Evolutionary conservation across 1,140 invertebrate species (phyloP).

Genomic region (Drosophila malerkotliana): DNA sequence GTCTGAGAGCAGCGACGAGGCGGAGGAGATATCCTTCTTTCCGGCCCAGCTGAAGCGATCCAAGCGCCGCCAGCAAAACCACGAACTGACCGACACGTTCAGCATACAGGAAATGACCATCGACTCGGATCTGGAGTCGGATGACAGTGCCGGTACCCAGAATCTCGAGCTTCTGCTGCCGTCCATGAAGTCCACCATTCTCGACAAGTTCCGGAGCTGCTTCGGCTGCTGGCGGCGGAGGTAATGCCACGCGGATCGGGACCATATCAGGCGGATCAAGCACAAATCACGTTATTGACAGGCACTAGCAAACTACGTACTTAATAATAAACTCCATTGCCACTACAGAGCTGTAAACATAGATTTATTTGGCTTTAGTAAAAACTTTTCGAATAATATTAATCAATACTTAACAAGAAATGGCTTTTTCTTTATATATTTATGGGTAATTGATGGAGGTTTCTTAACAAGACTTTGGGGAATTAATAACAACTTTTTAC

Average conservation of each 20-base stretch:
- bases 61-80: slow-evolving; percentile 67
- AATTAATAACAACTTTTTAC: background rate
- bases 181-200: slow-evolving; percentile 69
- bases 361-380: slow-evolving; percentile 59
- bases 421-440: background rate
- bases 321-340: slow-evolving; percentile 60
- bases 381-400: slow-evolving; percentile 47
- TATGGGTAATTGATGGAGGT: background rate
- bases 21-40: slow-evolving; percentile 81
- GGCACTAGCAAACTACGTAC: slow-evolving; percentile 62
- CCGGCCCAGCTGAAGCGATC: slow-evolving; percentile 72
- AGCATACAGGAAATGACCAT: slow-evolving; percentile 84
- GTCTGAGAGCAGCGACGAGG: slow-evolving; percentile 80
- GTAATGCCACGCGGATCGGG: slow-evolving; percentile 50
- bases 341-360: slow-evolving; percentile 58
- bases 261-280: slow-evolving; percentile 30
- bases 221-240: slow-evolving; percentile 73
- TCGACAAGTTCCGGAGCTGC: slow-evolving; percentile 75
- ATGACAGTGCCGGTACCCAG: slow-evolving; percentile 79
- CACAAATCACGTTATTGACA: slow-evolving; percentile 76
- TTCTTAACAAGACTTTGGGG: background rate
- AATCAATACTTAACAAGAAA: slow-evolving; percentile 29
- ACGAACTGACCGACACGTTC: slow-evolving; percentile 80
- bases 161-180: slow-evolving; percentile 79
- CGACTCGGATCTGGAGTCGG: slow-evolving; percentile 77